Evolutionary conservation across 2,888 invertebrate genomes (phyloP), one percentile per base, ranked within the genome.

Genomic region (Callyntrura guangdongensis): DNA sequence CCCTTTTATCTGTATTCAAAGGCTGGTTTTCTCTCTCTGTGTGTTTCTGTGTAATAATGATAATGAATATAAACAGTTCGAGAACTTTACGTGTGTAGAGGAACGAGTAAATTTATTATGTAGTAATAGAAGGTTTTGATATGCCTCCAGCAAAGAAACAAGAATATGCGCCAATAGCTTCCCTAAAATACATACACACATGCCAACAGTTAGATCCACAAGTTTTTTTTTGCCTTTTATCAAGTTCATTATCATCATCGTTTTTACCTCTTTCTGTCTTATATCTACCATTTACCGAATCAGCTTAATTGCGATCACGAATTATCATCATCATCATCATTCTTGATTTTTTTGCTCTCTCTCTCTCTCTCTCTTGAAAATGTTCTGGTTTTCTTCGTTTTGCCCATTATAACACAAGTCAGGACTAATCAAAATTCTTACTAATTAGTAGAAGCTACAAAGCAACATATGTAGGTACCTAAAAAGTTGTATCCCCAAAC

Each of bases 261-360:
- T 17, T 4, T 49, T 74, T 74, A 36, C 27, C 36, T 20, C 12
- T 27, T 22, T 17, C 27, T 61, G n/a, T 61, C 25, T 81, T 61
- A 6, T 9, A 61, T 81, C 47, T 45, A 59, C 25, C 56, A 59
- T 72, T 59, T 69, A 27, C 72, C 72, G 59, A 82, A 88, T 83
- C 83, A 83, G 45, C 82, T 59, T 88, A 79, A 88, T 88, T 88
- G 83, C 83, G 83, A 89, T 89, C 89, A 89, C 77, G 83, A 89
- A 72, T 88, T 72, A 88, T 14, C 72, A 61, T 67, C 47, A 17
- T 79, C 47, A 69, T 79, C 36, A 56, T 79, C 3, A 9, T 74
- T 74, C 27, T 67, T 67, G 64, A 64, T 72, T n/a, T 72, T 22
- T 17, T 36, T 47, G 45, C 20, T 17, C n/a, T n/a, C 20, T 49